A percentile compares a stretch with the other conserved stretches of the same genome.
phyloP scores from a whole-genome alignment of 2,888 invertebrate genomes.

The Drosophila eohydei region DNA sequence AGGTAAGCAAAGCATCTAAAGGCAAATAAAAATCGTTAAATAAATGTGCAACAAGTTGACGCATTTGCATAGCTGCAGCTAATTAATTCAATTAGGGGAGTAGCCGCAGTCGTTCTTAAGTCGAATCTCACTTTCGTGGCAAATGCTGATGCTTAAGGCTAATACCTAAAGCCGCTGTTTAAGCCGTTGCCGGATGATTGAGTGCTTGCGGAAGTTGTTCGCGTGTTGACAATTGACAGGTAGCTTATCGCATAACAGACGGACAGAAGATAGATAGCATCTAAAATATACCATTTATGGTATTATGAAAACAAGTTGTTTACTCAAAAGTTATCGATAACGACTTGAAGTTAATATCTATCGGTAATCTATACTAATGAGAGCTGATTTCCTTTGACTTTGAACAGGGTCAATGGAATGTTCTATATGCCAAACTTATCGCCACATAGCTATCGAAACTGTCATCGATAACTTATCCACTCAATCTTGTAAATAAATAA shows the following conservation, averaged over 20 bases:
- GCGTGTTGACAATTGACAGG: constrained; percentile 73
- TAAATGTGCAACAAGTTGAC: constrained; percentile 45
- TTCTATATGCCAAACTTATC: neutral
- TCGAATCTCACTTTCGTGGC: constrained; percentile 41
- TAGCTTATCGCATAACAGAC: constrained; percentile 56
- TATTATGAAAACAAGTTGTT: neutral
- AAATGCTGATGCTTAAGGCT: constrained; percentile 14
- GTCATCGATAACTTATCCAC: neutral
- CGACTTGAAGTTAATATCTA: neutral
- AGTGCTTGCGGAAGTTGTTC: constrained; percentile 75
- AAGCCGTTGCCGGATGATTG: constrained; percentile 56
- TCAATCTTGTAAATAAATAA: neutral
- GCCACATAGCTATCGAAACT: neutral
- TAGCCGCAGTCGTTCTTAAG: constrained; percentile 26
- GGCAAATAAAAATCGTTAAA: constrained; percentile 34
- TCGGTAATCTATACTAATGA: neutral
- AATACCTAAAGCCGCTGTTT: constrained; percentile 5
- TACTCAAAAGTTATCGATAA: constrained; percentile 4
- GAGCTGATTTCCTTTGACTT: neutral
- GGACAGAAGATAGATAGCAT: constrained; percentile 28
- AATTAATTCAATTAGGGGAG: constrained; percentile 76
- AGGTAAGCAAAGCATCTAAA: constrained; percentile 45
- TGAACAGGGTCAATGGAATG: too few relatives aligned
- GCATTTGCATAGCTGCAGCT: constrained; percentile 67
- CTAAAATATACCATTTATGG: neutral